These are phyloP conservation scores for Opisthograptis luteolata DNA, from an alignment of 2,888 invertebrate genomes.

Conservation along the genomic window DNA sequence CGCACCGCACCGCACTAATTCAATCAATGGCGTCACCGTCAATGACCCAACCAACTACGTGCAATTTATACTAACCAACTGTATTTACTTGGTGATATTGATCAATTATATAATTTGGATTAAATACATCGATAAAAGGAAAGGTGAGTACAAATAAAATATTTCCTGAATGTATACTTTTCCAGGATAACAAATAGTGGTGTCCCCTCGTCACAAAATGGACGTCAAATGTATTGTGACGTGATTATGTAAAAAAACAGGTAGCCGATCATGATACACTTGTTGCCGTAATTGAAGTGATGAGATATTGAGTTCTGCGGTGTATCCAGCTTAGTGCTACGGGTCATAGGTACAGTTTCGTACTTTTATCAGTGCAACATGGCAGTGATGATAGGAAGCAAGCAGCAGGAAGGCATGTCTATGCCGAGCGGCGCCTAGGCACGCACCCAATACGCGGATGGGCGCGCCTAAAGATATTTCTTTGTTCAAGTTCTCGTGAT, in stretches of 20 bases:
- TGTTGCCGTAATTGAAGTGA: constrained; percentile 26
- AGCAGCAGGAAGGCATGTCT: constrained; percentile 48
- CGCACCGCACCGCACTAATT: constrained; percentile 43
- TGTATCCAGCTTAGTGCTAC: neutral
- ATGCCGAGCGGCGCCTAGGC: constrained; percentile 42
- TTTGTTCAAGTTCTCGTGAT: constrained; percentile 33
- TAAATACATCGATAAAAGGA: constrained; percentile 8
- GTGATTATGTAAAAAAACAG: constrained; percentile 76
- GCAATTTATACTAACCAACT: constrained; percentile 52
- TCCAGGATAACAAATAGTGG: constrained; percentile 1
- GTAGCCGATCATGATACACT: constrained; percentile 25
- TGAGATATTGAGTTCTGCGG: constrained; percentile 8
- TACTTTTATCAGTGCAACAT: neutral
- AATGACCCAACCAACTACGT: constrained; percentile 69
- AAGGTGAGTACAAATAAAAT: constrained; percentile 12
- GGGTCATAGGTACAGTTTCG: neutral
- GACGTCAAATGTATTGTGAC: constrained; percentile 77
- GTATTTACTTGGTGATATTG: constrained; percentile 43
- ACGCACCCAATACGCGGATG: constrained; percentile 27
- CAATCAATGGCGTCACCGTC: constrained; percentile 77
- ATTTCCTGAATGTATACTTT: neutral
- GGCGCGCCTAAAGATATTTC: constrained; percentile 12
- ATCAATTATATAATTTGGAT: constrained; percentile 5
- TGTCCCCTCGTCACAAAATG: constrained; percentile 72
- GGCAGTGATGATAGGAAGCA: constrained; percentile 4